Percentiles rank a stretch among this genome's conserved stretches.
Evolutionary conservation across 2,888 invertebrate species (phyloP).

Genomic region (Rhamphomyia laevipes): DNA sequence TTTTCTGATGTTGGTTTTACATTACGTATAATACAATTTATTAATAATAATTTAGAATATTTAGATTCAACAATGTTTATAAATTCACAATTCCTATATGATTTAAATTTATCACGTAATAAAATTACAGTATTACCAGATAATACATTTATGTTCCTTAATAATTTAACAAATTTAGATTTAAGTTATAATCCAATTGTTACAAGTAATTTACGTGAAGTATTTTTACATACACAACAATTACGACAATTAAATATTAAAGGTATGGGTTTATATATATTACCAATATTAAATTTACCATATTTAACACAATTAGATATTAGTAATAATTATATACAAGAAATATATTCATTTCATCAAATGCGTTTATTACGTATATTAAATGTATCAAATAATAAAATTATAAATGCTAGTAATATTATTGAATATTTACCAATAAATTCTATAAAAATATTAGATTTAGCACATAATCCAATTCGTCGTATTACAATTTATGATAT

Average conservation of each 20-base stretch:
- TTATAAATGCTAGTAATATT: constrained; percentile 61
- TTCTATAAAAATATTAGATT: constrained; percentile 60
- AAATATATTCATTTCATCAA: constrained; percentile 58
- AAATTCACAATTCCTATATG: constrained; percentile 65
- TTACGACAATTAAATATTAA: constrained; percentile 66
- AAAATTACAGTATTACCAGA: constrained; percentile 75
- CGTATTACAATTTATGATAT: constrained; percentile 50
- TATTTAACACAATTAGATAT: constrained; percentile 70
- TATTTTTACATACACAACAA: constrained; percentile 75
- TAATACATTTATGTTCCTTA: constrained; percentile 75
- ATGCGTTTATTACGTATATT: constrained; percentile 59
- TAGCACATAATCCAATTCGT: constrained; percentile 73
- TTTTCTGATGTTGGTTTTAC: constrained; percentile 70
- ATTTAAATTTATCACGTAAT: constrained; percentile 67
- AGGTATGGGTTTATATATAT: constrained; percentile 60
- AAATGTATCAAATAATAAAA: constrained; percentile 64
- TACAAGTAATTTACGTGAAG: constrained; percentile 74
- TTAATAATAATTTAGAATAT: constrained; percentile 70
- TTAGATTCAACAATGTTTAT: constrained; percentile 80
- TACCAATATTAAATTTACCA: constrained; percentile 63
- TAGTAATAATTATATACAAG: constrained; percentile 62
- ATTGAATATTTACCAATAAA: constrained; percentile 56
- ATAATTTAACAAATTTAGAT: constrained; percentile 65
- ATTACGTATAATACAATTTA: constrained; percentile 63
- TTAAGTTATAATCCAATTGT: constrained; percentile 69